Base-by-base conservation (phyloP, 2,888 invertebrate genomes). In the Cremastinae sp. region DNA sequence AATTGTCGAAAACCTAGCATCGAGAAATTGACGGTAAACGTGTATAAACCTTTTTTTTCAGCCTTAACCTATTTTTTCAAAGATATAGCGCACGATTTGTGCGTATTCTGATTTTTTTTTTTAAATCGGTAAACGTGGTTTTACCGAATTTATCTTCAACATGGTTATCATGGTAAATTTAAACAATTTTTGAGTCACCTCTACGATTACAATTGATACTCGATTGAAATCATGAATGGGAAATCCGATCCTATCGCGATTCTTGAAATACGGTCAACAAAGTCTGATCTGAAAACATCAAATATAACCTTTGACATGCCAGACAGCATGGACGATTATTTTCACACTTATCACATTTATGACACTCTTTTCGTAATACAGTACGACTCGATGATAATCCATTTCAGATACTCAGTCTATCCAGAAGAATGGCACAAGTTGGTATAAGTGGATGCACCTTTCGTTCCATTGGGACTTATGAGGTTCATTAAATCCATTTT, bases 391-490 rank as follows among this genome's bases (percentile, higher is more conserved):
- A 53, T 49, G 74, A 80, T 66, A 54, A 73, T 56, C 74, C 54
- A 10, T 64, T 81, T 66, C 65, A 78, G 65, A 87, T 84, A 82
- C 73, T 83, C 76, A 77, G 34, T 78, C 64, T 80, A 47, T 75
- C 71, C 22, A 81, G 69, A 51, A 84, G 73, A 78, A 82, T 83
- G 82, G 79, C 79, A 74, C 83, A 78, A 14, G 81, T 62, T 73
- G 78, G 28, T 69, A 64, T 12, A 62, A 66, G 66, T 51, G 78
- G 28, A 54, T 76, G 49, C 7, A 66, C 61, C 12, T 56, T 53
- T 28, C 66, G 14, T 12, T 34, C 69, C 1, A 14, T 51, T 28
- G 18, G 49, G 36, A 83, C 59, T 66, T 87, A 86, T 66, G 84
- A 86, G 81, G 87, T 86, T 43, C 1, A 3, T 36, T 36, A 18